Evolutionary conservation across 2,797 vertebrate species (phyloP), one percentile per base, ranked within the genome.

Genomic region (Siniperca obscura): DNA sequence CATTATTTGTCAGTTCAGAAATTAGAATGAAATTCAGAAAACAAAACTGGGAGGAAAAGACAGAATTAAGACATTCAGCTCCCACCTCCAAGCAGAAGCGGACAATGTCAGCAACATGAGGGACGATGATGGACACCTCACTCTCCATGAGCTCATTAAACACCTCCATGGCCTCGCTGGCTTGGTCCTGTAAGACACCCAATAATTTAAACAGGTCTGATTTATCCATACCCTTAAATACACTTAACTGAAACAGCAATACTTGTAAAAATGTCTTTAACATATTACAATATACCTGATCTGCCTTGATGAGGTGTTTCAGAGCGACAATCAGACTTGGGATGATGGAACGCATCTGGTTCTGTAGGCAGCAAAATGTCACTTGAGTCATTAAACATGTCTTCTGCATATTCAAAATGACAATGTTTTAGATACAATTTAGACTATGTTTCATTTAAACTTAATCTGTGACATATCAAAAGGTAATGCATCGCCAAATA

Each of bases 101-200:
- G 69, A 98, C 95, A 17, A 98, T 95, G 5, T 96, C 96, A 0
- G 95, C 57, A 25, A 98, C 86, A 80, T 97, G 94, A 7, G 96
- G 96, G 5, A 96, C 95, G 2, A 98, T 92, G 81, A 98, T 93
- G 17, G 97, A 96, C 60, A 97, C 92, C 67, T 98, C 96, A 1
- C 96, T 97, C 90, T 98, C 97, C 92, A 98, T 95, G 59, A 98
- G 93, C 87, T 97, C 97, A 86, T 97, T 97, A 46, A 98, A 95
- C 57, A 97, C 96, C 88, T 98, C 97, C 95, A 98, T 95, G 4
- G 96, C 96, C 81, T 98, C 96, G 13, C 96, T 95, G 71, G 97
- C 97, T 76, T 97, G 96, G 64, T 89, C 88, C 97, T 98, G 85
- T 25, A 30, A 69, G 34, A 87, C 4, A 66, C 1, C 38, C 8